phyloP scores from a whole-genome alignment of 2,113 vertebrate genomes.

The Leuciscus idus region DNA sequence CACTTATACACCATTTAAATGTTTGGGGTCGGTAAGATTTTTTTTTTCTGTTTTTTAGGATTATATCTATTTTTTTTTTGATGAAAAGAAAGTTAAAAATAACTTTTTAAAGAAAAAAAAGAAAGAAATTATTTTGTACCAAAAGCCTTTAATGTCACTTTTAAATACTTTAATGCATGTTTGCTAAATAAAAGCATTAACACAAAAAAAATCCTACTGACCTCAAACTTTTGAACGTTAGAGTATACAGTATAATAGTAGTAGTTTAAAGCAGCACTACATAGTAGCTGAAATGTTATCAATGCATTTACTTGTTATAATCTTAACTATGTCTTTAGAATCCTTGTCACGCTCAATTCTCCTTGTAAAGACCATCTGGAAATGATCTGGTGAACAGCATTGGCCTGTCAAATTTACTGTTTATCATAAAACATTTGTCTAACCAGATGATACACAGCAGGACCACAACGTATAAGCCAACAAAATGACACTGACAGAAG shows the following conservation, averaged over 20 bases:
- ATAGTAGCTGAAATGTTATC: neutral
- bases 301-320: neutral
- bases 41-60: too few species aligned
- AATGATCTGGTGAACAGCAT: slow-evolving; percentile 25
- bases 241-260: neutral
- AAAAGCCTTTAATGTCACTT: neutral
- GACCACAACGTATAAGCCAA: slow-evolving; percentile 30
- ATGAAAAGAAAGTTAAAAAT: too few species aligned
- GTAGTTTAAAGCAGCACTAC: neutral
- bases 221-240: neutral
- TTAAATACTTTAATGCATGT: neutral
- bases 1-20: neutral
- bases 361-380: slow-evolving; percentile 40
- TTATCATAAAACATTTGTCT: slow-evolving; percentile 42
- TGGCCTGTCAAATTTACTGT: slow-evolving; percentile 40
- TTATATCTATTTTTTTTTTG: too few species aligned
- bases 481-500: slow-evolving; percentile 46
- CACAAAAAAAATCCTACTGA: neutral
- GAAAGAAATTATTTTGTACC: too few species aligned
- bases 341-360: neutral
- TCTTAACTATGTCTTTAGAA: slow-evolving; percentile 22
- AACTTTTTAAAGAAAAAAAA: too few species aligned
- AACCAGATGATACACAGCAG: slow-evolving; percentile 42
- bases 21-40: too few species aligned
- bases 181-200: neutral